Evolutionary conservation across 2,113 vertebrate species (phyloP), one percentile per base, ranked within the genome.

Genomic region (Tragelaphus imberbis): DNA sequence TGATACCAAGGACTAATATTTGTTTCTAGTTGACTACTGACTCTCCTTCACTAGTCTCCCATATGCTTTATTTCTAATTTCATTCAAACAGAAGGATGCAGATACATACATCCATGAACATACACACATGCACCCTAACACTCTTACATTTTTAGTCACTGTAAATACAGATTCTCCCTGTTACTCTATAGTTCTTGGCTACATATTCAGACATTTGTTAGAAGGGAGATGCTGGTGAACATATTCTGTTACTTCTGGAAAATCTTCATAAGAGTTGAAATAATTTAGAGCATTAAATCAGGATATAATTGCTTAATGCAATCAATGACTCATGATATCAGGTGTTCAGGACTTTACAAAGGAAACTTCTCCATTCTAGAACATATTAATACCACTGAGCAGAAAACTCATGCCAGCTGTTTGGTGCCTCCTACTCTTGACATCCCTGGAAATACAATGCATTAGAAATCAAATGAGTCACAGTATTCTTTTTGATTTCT

Each of bases 11-110:
- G 89, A 58, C 21, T 87, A 88, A 86, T 71, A 84, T 91, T 40
- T 91, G 49, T 91, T n/a, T 92, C 25, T 55, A 84, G 80, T 84
- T 90, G 58, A 90, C 15, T 68, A 25, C 16, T 77, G 44, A 68
- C 9, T 85, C 14, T 6, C 1, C 27, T 6, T 85, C n/a, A 65
- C 9, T 90, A 25, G 79, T 71, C 40, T 88, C 3, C 14, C 1
- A 30, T 28, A 40, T 53, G 68, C 5, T 59, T 80, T 49, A 53
- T 77, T 68, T 21, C 28, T 88, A 63, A 4, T 68, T 95, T 33
- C 91, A 82, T 61, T 96, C 16, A 81, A 85, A 92, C 14, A 36
- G 71, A 33, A 56, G 14, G 6, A 88, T 93, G 7, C 4, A 88
- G 40, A 33, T 4, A 58, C 1, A 9, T 17, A 68, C 0, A 16